Evolutionary conservation across 2,113 vertebrate species (phyloP).

Genomic region (Paratilapia polleni): DNA sequence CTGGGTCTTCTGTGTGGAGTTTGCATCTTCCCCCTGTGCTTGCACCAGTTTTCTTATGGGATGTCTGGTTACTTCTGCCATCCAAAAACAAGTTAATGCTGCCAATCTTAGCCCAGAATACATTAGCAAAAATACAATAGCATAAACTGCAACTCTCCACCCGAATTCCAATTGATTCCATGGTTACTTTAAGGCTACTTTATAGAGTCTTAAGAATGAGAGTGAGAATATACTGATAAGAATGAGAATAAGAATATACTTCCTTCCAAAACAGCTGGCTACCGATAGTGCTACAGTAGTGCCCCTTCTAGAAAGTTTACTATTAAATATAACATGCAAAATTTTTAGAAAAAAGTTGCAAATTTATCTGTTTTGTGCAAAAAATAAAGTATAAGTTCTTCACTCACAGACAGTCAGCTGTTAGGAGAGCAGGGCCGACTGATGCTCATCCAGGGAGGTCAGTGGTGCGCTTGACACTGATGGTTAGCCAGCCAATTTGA

Average conservation of each 20-base stretch:
- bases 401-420: neutral
- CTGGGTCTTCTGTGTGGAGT: neutral
- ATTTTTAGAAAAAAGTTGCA: neutral
- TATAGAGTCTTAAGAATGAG: no score
- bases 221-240: no score
- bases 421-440: neutral
- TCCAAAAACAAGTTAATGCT: no score
- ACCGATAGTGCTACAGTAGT: neutral
- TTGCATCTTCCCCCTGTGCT: neutral
- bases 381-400: neutral
- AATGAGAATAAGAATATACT: no score
- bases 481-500: conserved; percentile 33
- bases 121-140: neutral
- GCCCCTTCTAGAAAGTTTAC: neutral
- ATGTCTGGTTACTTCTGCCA: no score
- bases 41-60: no score
- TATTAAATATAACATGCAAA: neutral
- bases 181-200: no score
- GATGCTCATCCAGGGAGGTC: neutral
- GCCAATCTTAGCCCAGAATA: neutral
- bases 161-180: no score
- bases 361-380: neutral
- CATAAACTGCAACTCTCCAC: no score
- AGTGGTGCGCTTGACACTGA: conserved; percentile 19
- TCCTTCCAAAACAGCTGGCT: no score